phyloP scores from a whole-genome alignment of 2,888 invertebrate species.

The Parnassius orleans region DNA sequence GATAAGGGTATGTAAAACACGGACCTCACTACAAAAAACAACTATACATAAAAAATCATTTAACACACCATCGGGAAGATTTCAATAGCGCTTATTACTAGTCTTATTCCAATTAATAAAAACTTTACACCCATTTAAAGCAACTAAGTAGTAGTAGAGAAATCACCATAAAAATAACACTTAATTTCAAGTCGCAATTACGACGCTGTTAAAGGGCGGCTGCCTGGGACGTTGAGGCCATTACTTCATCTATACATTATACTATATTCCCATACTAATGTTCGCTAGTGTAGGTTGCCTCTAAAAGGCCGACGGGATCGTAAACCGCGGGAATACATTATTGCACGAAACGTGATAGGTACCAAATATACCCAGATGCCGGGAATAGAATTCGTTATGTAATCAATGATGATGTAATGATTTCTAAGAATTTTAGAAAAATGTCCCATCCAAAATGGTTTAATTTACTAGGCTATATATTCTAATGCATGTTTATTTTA shows the following conservation, averaged over 20 bases:
- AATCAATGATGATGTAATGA: too few relatives aligned
- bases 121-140: constrained; percentile 76
- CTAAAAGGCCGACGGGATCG: constrained; percentile 57
- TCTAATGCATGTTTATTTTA: too few relatives aligned
- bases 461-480: too few relatives aligned
- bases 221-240: constrained; percentile 62
- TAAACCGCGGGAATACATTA: constrained; percentile 53
- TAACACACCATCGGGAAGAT: constrained; percentile 16
- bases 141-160: constrained; percentile 78
- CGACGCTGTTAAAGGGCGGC: constrained; percentile 74
- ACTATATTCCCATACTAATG: constrained; percentile 54
- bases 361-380: neutral
- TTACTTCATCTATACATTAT: constrained; percentile 66
- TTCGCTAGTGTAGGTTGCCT: constrained; percentile 43
- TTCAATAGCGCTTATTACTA: constrained; percentile 25
- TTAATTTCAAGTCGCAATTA: constrained; percentile 79
- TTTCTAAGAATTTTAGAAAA: too few relatives aligned
- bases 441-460: too few relatives aligned
- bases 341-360: neutral
- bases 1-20: too few relatives aligned
- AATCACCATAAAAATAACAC: constrained; percentile 81
- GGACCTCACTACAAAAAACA: too few relatives aligned
- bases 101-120: constrained; percentile 75
- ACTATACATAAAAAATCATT: neutral
- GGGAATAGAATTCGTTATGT: constrained; percentile 5